phyloP scores from a whole-genome alignment of 2,113 vertebrate genomes.

The Grus americana region DNA sequence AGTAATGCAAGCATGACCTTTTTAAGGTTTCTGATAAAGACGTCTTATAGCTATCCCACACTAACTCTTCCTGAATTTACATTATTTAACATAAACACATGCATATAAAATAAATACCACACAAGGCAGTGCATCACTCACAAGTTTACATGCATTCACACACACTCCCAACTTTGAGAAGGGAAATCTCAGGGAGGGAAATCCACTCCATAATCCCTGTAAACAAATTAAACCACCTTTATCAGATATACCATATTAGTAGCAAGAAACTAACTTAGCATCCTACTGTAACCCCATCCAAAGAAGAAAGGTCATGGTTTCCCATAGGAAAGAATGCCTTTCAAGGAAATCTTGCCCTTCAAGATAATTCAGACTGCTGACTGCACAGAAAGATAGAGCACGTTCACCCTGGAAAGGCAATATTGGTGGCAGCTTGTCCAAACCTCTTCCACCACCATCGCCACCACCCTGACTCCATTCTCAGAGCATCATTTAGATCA shows the following conservation, averaged over 20 bases:
- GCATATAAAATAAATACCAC: not conserved
- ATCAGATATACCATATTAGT: not conserved
- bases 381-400: not conserved
- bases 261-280: not conserved
- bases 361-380: not conserved
- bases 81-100: not conserved
- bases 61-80: not conserved
- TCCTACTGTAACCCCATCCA: not conserved
- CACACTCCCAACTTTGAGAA: not conserved
- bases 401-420: not conserved
- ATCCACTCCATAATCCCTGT: not conserved
- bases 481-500: not conserved
- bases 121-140: not conserved
- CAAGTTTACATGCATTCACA: not conserved
- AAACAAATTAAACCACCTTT: conserved; percentile 2
- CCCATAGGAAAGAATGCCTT: not conserved
- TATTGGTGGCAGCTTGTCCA: not conserved
- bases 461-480: not conserved
- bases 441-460: not conserved
- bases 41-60: not conserved
- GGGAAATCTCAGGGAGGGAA: not conserved
- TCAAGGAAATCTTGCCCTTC: not conserved
- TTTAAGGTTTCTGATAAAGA: not conserved
- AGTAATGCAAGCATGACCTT: not conserved
- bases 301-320: not conserved